Evolutionary conservation across 1,140 invertebrate species (phyloP), one percentile per base, ranked within the genome.

Genomic region (Chrysopa pallens): DNA sequence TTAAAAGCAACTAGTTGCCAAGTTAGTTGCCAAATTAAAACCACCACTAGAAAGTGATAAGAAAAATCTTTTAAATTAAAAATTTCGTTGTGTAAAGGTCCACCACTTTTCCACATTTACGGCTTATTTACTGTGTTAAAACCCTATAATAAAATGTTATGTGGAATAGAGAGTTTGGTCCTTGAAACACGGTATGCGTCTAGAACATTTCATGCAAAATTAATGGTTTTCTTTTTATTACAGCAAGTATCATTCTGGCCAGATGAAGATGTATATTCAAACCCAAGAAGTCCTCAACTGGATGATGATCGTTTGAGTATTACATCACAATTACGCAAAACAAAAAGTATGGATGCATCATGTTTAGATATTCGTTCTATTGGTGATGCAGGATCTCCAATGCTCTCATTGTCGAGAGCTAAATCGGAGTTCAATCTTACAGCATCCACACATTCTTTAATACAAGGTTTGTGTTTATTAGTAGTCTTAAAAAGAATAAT

Each of bases 351-450:
- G 65, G 86, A 91, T 53, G 85, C 84, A 7, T 84, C 82, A 9
- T 87, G 82, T 52, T 63, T 87, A 29, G 84, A 89, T 51, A 73
- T 87, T 47, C 68, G 83, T 38, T 78, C 76, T 11, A 71, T 80
- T 36, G 69, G 62, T n/a, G 72, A 74, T 33, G 66, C 72, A 6
- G 68, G 67, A 35, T 73, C 65, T 17, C 68, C 64, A 15, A 64
- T 66, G 44, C 72, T 64, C 48, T 70, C 68, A 6, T 53, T 86
- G 36, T 80, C 80, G 9, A 71, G 84, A 46, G 85, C 86, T 45
- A 84, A 85, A 62, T 89, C 84, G 11, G 86, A 91, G 55, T 83
- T 80, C 50, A 88, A 89, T 65, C 59, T 90, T 35, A 80, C 84
- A 47, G 68, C 76, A 14, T 76, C 76, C 6, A 70, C 66, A 13